Conservation (phyloP, 2,888 invertebrate genomes). For the Eurois occulta region DNA sequence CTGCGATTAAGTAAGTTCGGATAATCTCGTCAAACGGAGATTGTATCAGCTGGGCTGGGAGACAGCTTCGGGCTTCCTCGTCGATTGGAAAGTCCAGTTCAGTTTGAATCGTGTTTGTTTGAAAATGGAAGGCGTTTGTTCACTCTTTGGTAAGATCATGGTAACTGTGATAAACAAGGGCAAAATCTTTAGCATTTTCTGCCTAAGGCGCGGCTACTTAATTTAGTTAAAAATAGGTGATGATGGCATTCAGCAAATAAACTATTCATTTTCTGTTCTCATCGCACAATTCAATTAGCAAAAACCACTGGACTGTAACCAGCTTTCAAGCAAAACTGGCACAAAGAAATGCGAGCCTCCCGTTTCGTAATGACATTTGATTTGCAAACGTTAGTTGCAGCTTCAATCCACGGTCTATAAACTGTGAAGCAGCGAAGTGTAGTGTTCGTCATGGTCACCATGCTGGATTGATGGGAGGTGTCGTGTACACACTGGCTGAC, state of each 20-base stretch:
- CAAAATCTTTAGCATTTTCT: neutral
- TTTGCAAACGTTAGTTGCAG: constrained; percentile 61
- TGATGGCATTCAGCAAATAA: neutral
- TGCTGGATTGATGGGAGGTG: constrained; percentile 74
- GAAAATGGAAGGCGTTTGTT: constrained; percentile 15
- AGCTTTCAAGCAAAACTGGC: constrained; percentile 36
- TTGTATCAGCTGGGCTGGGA: constrained; percentile 47
- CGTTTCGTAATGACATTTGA: constrained; percentile 57
- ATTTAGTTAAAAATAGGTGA: neutral
- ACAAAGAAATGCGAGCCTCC: constrained; percentile 55
- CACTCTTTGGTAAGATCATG: neutral
- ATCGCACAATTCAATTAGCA: constrained; percentile 31
- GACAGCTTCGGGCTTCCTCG: constrained; percentile 43
- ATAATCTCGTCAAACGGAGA: constrained; percentile 60
- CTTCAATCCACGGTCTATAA: constrained; percentile 62
- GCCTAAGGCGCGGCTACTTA: neutral
- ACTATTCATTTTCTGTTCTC: neutral
- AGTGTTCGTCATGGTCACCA: constrained; percentile 78
- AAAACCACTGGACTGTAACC: constrained; percentile 26
- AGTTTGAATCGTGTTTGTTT: constrained; percentile 21
- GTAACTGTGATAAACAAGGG: neutral
- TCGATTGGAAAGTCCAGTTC: constrained; percentile 16
- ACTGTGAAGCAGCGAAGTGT: constrained; percentile 66
- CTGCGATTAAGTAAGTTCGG: constrained; percentile 53
- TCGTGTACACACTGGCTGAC: constrained; percentile 71